Percentiles rank a stretch among this genome's conserved stretches.
phyloP scores from a whole-genome alignment of 2,888 invertebrate genomes.

The Torymus tubicola region DNA sequence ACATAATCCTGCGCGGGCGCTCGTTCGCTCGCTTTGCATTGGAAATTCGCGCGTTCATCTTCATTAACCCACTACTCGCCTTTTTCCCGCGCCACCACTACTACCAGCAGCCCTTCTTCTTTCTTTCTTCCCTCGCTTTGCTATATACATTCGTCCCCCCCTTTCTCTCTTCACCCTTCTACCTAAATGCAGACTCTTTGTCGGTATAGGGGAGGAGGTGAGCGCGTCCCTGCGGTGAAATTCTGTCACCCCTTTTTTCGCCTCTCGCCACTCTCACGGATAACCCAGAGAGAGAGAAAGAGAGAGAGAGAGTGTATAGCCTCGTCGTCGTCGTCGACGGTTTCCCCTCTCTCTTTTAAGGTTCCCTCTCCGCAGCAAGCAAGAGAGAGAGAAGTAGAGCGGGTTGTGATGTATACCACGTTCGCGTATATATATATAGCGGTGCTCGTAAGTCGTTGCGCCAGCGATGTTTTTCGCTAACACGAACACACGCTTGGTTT shows the following conservation, averaged over 20 bases:
- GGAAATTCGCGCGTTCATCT: conserved; percentile 55
- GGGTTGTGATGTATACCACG: no score
- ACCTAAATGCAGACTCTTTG: conserved; percentile 26
- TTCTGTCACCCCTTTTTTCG: conserved; percentile 44
- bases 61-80: conserved; percentile 53
- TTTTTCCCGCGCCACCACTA: conserved; percentile 4
- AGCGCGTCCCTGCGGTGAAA: conserved; percentile 53
- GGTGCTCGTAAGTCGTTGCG: conserved; percentile 11
- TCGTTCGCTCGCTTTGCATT: conserved; percentile 34
- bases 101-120: background rate
- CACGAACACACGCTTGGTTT: background rate
- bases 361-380: conserved; percentile 11
- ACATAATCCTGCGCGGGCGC: conserved; percentile 12
- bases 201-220: background rate
- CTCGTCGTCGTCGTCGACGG: background rate
- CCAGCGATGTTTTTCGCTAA: background rate
- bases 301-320: background rate
- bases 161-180: conserved; percentile 14
- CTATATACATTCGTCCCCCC: background rate
- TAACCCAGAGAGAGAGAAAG: conserved; percentile 23
- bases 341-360: conserved; percentile 26
- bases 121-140: background rate
- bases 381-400: no score
- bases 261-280: conserved; percentile 13
- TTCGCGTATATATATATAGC: background rate